Evolutionary conservation across 2,888 invertebrate genomes (phyloP).

Genomic region (Carpatolechia fugitivella): DNA sequence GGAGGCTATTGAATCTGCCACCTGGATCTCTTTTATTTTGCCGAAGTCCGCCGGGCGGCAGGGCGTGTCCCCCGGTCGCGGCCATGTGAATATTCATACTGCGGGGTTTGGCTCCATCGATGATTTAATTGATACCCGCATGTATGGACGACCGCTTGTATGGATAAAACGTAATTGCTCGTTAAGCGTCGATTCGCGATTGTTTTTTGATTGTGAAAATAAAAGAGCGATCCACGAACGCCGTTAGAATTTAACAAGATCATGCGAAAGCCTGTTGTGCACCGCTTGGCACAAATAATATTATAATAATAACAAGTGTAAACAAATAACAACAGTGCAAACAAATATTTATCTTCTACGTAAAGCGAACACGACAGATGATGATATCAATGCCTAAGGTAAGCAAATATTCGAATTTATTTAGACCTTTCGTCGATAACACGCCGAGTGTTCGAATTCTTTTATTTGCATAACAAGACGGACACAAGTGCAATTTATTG

Average conservation of each 20-base stretch:
- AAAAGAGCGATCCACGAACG: conserved; percentile 45
- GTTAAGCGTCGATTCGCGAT: conserved; percentile 68
- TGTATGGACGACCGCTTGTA: conserved; percentile 48
- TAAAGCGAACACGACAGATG: conserved; percentile 39
- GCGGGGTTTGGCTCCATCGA: conserved; percentile 46
- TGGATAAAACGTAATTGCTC: conserved; percentile 72
- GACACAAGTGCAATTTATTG: conserved; percentile 76
- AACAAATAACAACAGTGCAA: conserved; percentile 27
- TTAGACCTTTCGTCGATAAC: conserved; percentile 70
- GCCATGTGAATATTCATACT: conserved; percentile 70
- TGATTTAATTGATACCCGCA: conserved; percentile 69
- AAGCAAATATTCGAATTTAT: conserved; percentile 68
- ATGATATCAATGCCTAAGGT: conserved; percentile 60
- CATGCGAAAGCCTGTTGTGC: conserved; percentile 30
- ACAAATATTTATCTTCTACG: conserved; percentile 21
- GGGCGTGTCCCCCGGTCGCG: conserved; percentile 29
- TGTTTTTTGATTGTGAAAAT: conserved; percentile 71
- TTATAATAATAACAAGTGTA: conserved; percentile 32
- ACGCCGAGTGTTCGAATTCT: conserved; percentile 52
- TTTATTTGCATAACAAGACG: conserved; percentile 69
- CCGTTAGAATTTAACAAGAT: conserved; percentile 48
- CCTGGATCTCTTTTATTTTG: conserved; percentile 67
- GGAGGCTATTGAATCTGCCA: conserved; percentile 75
- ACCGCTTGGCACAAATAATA: too few species aligned
- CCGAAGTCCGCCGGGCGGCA: conserved; percentile 40